Percentiles rank a stretch among this genome's conserved stretches.
These are phyloP conservation scores for Rhabdomys pumilio DNA, from an alignment of 2,797 vertebrate species.

Conservation along the genomic window DNA sequence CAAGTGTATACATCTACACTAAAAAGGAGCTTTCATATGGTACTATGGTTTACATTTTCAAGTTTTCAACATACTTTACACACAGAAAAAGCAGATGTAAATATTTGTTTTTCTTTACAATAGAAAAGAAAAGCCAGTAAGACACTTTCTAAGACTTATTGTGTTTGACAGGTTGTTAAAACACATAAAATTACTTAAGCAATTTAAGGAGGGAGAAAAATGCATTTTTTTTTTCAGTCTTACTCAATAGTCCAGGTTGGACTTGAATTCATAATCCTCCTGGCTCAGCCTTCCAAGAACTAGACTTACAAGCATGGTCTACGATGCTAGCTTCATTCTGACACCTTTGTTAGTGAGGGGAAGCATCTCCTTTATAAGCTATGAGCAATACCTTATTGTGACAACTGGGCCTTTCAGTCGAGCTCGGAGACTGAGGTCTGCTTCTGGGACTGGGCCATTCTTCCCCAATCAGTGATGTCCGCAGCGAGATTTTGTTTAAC, in stretches of 20 bases:
- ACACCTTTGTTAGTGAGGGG: not conserved
- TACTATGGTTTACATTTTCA: not conserved
- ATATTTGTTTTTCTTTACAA: slow-evolving; percentile 44
- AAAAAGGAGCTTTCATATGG: not conserved
- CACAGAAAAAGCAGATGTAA: not conserved
- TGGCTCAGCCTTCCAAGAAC: not conserved
- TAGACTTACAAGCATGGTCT: not conserved
- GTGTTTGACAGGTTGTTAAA: not conserved
- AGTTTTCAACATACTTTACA: slow-evolving; percentile 26
- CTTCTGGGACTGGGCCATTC: slow-evolving; percentile 96
- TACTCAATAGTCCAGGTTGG: not conserved
- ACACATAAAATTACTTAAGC: slow-evolving; percentile 34
- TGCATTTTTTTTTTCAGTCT: slow-evolving; percentile 13
- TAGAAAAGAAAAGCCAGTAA: not conserved
- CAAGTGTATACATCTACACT: not conserved
- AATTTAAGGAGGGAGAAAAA: not conserved
- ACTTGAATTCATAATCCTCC: not conserved
- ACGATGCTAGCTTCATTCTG: not conserved
- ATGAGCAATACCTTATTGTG: slow-evolving; percentile 93
- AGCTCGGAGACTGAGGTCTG: slow-evolving; percentile 90
- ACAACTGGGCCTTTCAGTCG: slow-evolving; percentile 91
- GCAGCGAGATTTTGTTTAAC: slow-evolving; percentile 95
- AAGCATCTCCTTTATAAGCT: not conserved
- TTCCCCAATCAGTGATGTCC: slow-evolving; percentile 95
- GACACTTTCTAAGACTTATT: slow-evolving; percentile 40